Conservation (phyloP, 2,888 invertebrate species). For the Arctia plantaginis region DNA sequence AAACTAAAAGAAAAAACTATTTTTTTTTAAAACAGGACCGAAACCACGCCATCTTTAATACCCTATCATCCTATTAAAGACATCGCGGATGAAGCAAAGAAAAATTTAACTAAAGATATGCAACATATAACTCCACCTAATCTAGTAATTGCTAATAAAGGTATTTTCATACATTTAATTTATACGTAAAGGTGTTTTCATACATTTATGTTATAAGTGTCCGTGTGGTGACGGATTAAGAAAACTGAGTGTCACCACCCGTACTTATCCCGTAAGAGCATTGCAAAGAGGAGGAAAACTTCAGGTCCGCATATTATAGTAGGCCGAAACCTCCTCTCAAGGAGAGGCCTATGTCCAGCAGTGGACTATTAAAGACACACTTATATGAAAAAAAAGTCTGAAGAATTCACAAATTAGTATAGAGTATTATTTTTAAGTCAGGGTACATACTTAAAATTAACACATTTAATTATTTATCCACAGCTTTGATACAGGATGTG, state of each 20-base stretch:
- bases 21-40: constrained; percentile 50
- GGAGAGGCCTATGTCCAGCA: too few species aligned
- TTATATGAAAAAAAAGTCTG: too few species aligned
- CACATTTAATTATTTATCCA: neutral
- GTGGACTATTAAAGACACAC: too few species aligned
- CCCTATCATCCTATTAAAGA: constrained; percentile 72
- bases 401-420: too few species aligned
- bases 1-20: too few species aligned
- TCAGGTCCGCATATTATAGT: too few species aligned
- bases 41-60: constrained; percentile 62
- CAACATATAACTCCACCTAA: constrained; percentile 56
- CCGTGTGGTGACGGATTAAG: too few species aligned
- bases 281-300: too few species aligned
- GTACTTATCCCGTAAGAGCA: too few species aligned
- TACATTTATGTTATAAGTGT: too few species aligned
- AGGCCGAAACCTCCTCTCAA: too few species aligned
- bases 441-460: constrained; percentile 4
- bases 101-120: constrained; percentile 60
- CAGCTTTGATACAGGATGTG: constrained; percentile 68
- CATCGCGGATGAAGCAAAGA: constrained; percentile 67
- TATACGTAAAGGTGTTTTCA: constrained; percentile 60
- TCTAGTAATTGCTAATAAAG: constrained; percentile 64
- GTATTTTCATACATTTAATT: constrained; percentile 42
- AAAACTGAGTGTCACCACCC: too few species aligned
- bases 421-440: neutral